Base-by-base conservation (phyloP, 92 coral and sea anemone genomes). In the Porites cylindrica region DNA sequence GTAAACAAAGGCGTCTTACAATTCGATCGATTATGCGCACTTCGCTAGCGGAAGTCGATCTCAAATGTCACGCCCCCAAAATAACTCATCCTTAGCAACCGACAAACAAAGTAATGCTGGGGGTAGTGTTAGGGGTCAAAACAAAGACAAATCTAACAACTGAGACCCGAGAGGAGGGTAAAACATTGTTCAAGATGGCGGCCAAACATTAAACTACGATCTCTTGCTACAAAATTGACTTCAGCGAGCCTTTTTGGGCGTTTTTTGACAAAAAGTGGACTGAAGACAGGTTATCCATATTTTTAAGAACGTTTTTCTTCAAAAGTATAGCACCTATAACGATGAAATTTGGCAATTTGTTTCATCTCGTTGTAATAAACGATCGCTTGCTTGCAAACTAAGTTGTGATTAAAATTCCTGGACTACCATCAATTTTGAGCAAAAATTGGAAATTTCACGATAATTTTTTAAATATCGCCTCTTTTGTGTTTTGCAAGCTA, bases 121-220 rank as follows among this genome's bases (percentile, higher is more conserved):
- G 76, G 53, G 32, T 5, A 71, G 76, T 13, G 76, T 13, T 8
- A 1, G 54, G 54, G 76, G 10, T 38, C 76, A 71, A 71, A 71
- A 71, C 76, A 71, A 71, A 71, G 54, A 1, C 9, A 2, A 38
- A 5, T 47, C 20, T 71, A 71, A 1, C 11, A 71, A 71, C 24
- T 71, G 19, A 13, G 53, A 6, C 76, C 76, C 54, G 4, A 1
- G 8, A 10, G 76, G 56, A 71, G 21, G 53, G 76, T 71, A 71
- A 71, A 71, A 38, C 53, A 16, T 71, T 71, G 76, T 71, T 10
- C 56, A 71, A 71, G 20, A 38, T 71, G 53, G 76, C 76, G 76
- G 76, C 9, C 20, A n/a, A 4, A 71, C 11, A 13, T 10, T 7
- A 32, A 71, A 4, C 53, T 4, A 13, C 76, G 26, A 32, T 71